These are phyloP conservation scores for Eunapius fragilis DNA, from an alignment of 37 sponge, comb jelly and placozoan species.

Conservation along the genomic window DNA sequence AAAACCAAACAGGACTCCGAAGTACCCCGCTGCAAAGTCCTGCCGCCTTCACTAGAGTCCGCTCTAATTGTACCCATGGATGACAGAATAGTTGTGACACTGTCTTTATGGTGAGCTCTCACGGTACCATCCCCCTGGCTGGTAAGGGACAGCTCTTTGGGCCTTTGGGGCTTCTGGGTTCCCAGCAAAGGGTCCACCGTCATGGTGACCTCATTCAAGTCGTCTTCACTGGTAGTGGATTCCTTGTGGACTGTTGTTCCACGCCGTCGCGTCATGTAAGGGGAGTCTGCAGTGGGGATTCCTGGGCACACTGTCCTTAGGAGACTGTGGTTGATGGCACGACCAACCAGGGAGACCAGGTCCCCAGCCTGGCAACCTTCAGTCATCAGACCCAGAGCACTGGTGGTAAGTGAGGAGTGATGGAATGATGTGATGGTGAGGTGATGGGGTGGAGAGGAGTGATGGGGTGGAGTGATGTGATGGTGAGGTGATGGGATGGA, in stretches of 20 bases:
- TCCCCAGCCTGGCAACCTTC: constrained; percentile 75
- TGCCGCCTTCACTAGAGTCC: neutral
- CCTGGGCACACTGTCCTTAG: constrained; percentile 15
- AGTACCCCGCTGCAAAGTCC: neutral
- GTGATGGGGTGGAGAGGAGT: neutral
- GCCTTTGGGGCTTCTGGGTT: neutral
- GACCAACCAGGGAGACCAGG: constrained; percentile 58
- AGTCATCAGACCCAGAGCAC: constrained; percentile 48
- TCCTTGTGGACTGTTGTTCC: neutral
- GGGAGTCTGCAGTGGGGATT: neutral
- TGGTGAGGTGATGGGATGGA: neutral
- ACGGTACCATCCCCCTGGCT: neutral
- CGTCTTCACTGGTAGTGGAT: neutral
- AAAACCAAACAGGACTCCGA: neutral
- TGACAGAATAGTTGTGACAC: neutral
- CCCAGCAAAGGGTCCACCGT: neutral
- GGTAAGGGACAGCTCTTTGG: neutral
- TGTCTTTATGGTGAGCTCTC: neutral
- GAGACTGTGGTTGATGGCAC: constrained; percentile 48
- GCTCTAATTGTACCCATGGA: neutral
- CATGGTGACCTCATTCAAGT: neutral
- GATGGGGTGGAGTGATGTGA: neutral
- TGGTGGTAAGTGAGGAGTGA: neutral
- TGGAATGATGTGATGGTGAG: no score
- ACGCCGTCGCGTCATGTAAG: neutral